Evolutionary conservation across 2,888 invertebrate species (phyloP).

Genomic region (Lordiphosa andalusiaca): DNA sequence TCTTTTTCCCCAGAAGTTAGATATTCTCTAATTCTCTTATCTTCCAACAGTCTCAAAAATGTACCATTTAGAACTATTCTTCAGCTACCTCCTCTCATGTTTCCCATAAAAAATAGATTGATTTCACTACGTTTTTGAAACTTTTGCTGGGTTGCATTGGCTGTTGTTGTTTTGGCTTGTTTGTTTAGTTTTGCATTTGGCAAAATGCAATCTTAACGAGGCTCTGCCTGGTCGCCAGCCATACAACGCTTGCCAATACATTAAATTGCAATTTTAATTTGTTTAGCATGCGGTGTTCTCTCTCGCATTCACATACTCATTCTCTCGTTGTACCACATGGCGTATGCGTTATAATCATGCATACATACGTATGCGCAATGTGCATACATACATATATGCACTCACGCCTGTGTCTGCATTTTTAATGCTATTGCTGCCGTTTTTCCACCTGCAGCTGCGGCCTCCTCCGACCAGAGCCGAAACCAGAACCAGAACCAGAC

Average conservation of each 20-base stretch:
- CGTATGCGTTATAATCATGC: slow-evolving; percentile 55
- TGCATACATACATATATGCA: slow-evolving; percentile 33
- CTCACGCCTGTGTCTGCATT: slow-evolving; percentile 59
- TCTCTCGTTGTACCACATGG: slow-evolving; percentile 51
- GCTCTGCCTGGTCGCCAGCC: slow-evolving; percentile 26
- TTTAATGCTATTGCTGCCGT: slow-evolving; percentile 49
- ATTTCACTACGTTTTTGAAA: neutral
- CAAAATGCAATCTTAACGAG: slow-evolving; percentile 64
- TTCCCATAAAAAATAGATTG: no score
- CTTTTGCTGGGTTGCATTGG: slow-evolving; percentile 8
- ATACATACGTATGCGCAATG: slow-evolving; percentile 9
- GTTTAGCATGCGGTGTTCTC: slow-evolving; percentile 47
- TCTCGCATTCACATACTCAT: slow-evolving; percentile 7
- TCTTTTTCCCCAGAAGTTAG: no score
- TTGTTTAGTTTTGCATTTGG: slow-evolving; percentile 60
- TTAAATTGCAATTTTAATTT: slow-evolving; percentile 73
- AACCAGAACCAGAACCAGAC: slow-evolving; percentile 1
- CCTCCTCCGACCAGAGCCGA: slow-evolving; percentile 23
- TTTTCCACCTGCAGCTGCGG: slow-evolving; percentile 63
- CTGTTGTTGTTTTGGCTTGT: slow-evolving; percentile 12
- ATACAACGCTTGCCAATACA: slow-evolving; percentile 50
- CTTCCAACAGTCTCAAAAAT: no score
- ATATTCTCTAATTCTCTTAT: no score
- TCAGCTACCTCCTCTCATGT: no score
- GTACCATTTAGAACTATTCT: no score